A percentile compares a stretch with the other conserved stretches of the same genome.
Conservation (phyloP, 2,113 vertebrate species). For the Aegithalos caudatus region DNA sequence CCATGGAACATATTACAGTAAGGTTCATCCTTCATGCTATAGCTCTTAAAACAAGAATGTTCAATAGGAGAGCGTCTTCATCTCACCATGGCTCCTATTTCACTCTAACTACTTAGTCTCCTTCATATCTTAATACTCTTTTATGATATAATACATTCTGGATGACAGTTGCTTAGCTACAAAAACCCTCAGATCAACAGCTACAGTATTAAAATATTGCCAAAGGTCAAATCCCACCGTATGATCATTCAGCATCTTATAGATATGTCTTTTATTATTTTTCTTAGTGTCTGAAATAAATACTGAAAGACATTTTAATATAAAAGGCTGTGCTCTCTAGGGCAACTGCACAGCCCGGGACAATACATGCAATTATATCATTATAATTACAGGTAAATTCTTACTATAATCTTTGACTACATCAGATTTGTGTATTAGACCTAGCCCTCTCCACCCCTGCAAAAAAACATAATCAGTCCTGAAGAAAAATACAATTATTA, state of each 20-base stretch:
- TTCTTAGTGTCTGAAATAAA: background rate
- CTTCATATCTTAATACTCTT: slow-evolving; percentile 22
- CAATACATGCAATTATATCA: background rate
- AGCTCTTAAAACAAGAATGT: background rate
- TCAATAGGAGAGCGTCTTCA: background rate
- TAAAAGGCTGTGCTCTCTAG: background rate
- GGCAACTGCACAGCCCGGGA: background rate
- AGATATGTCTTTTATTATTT: background rate
- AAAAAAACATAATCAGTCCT: background rate
- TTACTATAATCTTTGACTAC: background rate
- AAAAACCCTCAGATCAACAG: slow-evolving; percentile 17
- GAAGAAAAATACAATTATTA: background rate
- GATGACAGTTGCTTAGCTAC: slow-evolving; percentile 60
- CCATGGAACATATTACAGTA: background rate
- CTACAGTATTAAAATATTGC: slow-evolving; percentile 26
- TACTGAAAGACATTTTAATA: background rate
- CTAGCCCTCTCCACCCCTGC: accelerated
- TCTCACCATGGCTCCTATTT: background rate
- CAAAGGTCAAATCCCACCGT: slow-evolving; percentile 28
- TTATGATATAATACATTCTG: slow-evolving; percentile 37
- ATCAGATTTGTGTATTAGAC: background rate
- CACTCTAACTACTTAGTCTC: background rate
- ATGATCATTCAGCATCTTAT: background rate
- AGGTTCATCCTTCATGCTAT: background rate
- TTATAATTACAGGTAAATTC: background rate